Conservation (phyloP, 2,888 invertebrate genomes). For the Reticulitermes lucifugus region DNA sequence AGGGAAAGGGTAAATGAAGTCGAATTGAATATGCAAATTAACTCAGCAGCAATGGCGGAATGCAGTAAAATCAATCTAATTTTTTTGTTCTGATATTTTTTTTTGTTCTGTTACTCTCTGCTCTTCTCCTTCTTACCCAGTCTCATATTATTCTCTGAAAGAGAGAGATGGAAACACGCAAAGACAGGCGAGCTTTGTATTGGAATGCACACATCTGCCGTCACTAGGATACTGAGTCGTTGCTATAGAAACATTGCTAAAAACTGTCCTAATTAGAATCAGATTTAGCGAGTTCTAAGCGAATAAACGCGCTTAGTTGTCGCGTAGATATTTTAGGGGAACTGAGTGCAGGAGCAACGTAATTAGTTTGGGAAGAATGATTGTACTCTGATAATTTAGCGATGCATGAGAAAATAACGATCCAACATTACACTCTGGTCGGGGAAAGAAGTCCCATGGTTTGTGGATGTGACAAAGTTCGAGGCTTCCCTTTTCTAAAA, state of each 20-base stretch:
- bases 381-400: neutral
- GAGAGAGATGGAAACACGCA: neutral
- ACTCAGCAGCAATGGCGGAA: neutral
- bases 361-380: neutral
- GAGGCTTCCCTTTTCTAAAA: no score
- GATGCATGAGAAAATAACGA: no score
- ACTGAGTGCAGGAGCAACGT: neutral
- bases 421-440: no score
- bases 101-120: neutral
- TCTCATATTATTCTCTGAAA: neutral
- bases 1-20: neutral
- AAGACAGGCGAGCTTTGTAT: neutral
- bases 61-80: constrained; percentile 14
- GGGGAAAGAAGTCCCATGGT: no score
- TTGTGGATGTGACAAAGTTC: no score
- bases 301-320: neutral
- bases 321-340: neutral
- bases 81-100: neutral
- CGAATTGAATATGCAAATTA: constrained; percentile 20
- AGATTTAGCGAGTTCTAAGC: neutral
- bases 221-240: neutral
- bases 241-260: neutral
- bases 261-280: constrained; percentile 21
- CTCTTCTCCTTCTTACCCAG: neutral
- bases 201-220: neutral